These are phyloP conservation scores for Hermaeophaga mercurialis DNA, from an alignment of 2,888 invertebrate genomes.

Conservation along the genomic window DNA sequence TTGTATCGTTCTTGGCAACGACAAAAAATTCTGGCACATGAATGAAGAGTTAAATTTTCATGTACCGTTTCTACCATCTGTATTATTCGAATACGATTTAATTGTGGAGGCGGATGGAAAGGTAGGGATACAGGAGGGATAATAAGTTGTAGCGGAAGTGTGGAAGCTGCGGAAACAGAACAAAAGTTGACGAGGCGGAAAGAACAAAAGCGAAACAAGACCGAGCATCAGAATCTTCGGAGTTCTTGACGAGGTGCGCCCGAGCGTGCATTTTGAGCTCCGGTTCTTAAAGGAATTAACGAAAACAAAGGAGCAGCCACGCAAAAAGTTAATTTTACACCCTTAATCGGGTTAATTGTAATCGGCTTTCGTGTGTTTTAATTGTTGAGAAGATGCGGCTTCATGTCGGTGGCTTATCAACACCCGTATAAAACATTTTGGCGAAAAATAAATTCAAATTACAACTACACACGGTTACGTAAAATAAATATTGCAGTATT, in stretches of 20 bases:
- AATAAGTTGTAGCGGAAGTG: constrained; percentile 53
- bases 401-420: constrained; percentile 15
- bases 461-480: too few species aligned
- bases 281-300: constrained; percentile 47
- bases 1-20: too few species aligned
- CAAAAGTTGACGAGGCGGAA: constrained; percentile 58
- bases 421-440: background rate
- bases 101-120: background rate
- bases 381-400: constrained; percentile 18
- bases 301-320: constrained; percentile 41
- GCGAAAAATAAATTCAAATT: too few species aligned
- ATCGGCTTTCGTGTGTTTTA: constrained; percentile 32
- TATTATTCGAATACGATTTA: background rate
- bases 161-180: constrained; percentile 56
- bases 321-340: constrained; percentile 45
- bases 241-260: constrained; percentile 44
- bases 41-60: too few species aligned
- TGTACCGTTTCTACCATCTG: constrained; percentile 28
- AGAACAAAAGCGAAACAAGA: constrained; percentile 52
- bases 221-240: constrained; percentile 31
- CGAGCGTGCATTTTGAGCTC: constrained; percentile 42
- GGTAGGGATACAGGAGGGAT: constrained; percentile 43
- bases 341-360: constrained; percentile 39
- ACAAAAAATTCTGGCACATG: too few species aligned
- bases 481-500: too few species aligned